Evolutionary conservation across 2,888 invertebrate genomes (phyloP).

Genomic region (Troglohyphantes excavatus): DNA sequence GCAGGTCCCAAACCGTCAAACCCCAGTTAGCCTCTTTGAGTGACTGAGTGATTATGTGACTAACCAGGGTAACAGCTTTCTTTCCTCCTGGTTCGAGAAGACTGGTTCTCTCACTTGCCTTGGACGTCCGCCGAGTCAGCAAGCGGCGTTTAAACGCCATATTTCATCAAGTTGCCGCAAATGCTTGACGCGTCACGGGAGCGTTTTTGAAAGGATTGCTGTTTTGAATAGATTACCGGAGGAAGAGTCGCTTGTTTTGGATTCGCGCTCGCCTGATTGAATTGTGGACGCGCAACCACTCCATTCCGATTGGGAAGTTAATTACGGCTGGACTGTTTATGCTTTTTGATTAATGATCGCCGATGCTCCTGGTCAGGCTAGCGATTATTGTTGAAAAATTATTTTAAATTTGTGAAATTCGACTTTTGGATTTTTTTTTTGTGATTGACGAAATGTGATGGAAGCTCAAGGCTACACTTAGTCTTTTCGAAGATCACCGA

Average conservation of each 20-base stretch:
- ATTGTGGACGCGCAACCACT: background rate
- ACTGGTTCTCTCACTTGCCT: slow-evolving; percentile 69
- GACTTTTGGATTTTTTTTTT: background rate
- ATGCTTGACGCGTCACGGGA: slow-evolving; percentile 55
- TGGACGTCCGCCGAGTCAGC: slow-evolving; percentile 69
- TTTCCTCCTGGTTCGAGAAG: slow-evolving; percentile 72
- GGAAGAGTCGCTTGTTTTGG: slow-evolving; percentile 25
- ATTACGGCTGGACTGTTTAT: background rate
- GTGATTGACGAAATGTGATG: background rate
- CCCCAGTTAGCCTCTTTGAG: slow-evolving; percentile 76
- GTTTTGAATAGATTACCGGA: background rate
- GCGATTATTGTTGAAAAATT: too few relatives aligned
- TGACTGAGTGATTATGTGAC: slow-evolving; percentile 79
- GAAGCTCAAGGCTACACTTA: background rate
- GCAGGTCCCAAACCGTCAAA: slow-evolving; percentile 66
- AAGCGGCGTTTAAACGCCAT: slow-evolving; percentile 70
- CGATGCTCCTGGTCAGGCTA: too few relatives aligned
- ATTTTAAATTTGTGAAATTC: too few relatives aligned
- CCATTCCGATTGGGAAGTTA: too few relatives aligned
- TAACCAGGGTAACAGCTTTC: slow-evolving; percentile 78
- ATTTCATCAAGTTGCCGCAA: slow-evolving; percentile 69
- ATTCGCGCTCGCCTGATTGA: slow-evolving; percentile 25
- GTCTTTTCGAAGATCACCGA: background rate
- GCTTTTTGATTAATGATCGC: background rate
- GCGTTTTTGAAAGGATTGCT: slow-evolving; percentile 59